Conservation (phyloP, 2,888 invertebrate species). For the Octodonta nipae region DNA sequence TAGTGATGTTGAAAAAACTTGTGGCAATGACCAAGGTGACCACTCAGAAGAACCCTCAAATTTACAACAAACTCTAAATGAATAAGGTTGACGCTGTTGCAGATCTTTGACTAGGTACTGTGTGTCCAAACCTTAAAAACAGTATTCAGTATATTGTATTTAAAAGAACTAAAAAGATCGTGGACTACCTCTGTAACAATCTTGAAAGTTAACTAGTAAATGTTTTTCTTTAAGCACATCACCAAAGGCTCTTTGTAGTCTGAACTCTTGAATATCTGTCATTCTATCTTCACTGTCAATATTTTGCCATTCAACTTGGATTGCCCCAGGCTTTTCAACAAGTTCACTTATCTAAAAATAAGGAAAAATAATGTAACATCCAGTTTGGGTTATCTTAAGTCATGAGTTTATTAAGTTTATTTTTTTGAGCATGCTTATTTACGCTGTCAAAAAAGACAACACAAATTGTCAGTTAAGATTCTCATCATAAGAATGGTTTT, state of each 20-base stretch:
- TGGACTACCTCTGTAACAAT: conserved; percentile 33
- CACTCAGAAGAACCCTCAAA: conserved; percentile 34
- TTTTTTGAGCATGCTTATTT: too few relatives aligned
- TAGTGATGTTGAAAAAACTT: conserved; percentile 36
- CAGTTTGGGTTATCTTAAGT: too few relatives aligned
- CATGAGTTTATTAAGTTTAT: too few relatives aligned
- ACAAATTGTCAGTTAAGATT: too few relatives aligned
- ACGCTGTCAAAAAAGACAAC: too few relatives aligned
- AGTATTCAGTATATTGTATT: not conserved
- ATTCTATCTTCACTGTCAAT: conserved; percentile 33
- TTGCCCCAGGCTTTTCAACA: conserved; percentile 40
- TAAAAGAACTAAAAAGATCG: conserved; percentile 2
- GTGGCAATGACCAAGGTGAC: conserved; percentile 42
- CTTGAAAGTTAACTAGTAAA: conserved; percentile 28
- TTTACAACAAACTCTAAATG: conserved; percentile 42
- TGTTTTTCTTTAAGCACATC: conserved; percentile 27
- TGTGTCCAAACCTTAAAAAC: conserved; percentile 33
- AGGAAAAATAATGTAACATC: not conserved
- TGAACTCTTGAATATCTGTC: conserved; percentile 36
- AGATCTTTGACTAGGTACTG: conserved; percentile 39
- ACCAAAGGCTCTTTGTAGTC: conserved; percentile 35
- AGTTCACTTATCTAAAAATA: conserved; percentile 37
- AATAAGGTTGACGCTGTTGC: conserved; percentile 35
- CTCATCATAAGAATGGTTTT: too few relatives aligned
- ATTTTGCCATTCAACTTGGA: conserved; percentile 41